Evolutionary conservation across 2,797 vertebrate species (phyloP).

Genomic region (Coendou prehensilis): DNA sequence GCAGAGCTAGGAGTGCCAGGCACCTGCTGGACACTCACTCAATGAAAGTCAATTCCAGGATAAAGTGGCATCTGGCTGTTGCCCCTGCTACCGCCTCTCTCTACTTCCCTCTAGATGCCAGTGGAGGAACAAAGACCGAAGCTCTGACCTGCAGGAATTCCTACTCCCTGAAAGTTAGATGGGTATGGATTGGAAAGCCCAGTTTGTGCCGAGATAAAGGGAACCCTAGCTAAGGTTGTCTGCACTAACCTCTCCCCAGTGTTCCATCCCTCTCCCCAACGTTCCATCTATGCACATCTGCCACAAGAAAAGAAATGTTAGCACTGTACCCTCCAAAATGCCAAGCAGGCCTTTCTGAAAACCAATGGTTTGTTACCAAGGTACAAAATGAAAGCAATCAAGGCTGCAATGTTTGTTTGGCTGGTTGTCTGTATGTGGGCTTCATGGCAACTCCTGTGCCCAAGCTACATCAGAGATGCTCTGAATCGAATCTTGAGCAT

Average conservation of each 20-base stretch:
- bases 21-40: rapidly evolving
- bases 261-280: background rate
- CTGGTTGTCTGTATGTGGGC: background rate
- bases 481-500: background rate
- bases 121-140: background rate
- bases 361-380: background rate
- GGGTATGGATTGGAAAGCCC: rapidly evolving
- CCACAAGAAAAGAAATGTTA: background rate
- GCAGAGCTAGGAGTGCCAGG: background rate
- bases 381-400: background rate
- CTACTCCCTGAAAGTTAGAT: background rate
- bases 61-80: background rate
- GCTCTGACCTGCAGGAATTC: background rate
- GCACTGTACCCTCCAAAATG: background rate
- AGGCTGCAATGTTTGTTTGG: background rate
- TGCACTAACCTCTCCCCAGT: rapidly evolving
- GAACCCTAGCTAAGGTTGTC: background rate
- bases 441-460: background rate
- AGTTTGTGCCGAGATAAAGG: background rate
- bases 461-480: background rate
- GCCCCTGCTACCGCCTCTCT: background rate
- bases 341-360: background rate
- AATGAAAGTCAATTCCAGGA: background rate
- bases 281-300: background rate
- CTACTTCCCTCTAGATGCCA: background rate